A percentile compares a stretch with the other conserved stretches of the same genome.
These are phyloP conservation scores for Pseudanteris insignis DNA, from an alignment of 2,888 invertebrate species.

Conservation along the genomic window DNA sequence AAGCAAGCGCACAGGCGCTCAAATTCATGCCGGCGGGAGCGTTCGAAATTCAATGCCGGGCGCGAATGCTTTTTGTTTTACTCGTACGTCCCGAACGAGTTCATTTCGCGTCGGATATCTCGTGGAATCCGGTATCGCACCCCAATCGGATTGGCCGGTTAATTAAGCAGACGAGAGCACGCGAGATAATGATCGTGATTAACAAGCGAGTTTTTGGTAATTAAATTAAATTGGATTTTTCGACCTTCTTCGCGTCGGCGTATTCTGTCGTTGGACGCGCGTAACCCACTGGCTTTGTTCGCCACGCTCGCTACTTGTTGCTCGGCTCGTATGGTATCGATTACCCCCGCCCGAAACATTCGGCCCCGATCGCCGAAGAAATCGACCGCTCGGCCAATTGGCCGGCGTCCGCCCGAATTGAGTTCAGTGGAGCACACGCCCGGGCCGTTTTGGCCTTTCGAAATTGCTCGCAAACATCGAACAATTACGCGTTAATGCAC, in stretches of 20 bases:
- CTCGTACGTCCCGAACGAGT: no score
- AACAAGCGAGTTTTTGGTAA: constrained; percentile 52
- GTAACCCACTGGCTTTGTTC: constrained; percentile 44
- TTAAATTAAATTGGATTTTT: constrained; percentile 55
- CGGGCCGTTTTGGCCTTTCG: constrained; percentile 13
- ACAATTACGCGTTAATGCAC: constrained; percentile 32
- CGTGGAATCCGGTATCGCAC: no score
- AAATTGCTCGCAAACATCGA: constrained; percentile 33
- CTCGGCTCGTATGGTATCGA: constrained; percentile 29
- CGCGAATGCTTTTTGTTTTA: no score
- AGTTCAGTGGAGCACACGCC: constrained; percentile 34
- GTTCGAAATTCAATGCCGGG: no score
- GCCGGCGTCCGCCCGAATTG: constrained; percentile 27
- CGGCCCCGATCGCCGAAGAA: constrained; percentile 43
- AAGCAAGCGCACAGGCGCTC: no score
- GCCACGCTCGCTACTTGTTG: constrained; percentile 27
- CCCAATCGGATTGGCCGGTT: no score
- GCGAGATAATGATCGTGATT: constrained; percentile 52
- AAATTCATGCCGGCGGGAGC: no score
- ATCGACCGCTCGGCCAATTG: constrained; percentile 40
- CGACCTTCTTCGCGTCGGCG: constrained; percentile 34
- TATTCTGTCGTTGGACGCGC: constrained; percentile 19
- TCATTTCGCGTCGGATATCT: no score
- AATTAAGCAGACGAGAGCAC: no score
- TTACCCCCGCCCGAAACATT: constrained; percentile 38